Evolutionary conservation across 2,797 vertebrate species (phyloP), one percentile per base, ranked within the genome.

Genomic region (Semotilus atromaculatus): DNA sequence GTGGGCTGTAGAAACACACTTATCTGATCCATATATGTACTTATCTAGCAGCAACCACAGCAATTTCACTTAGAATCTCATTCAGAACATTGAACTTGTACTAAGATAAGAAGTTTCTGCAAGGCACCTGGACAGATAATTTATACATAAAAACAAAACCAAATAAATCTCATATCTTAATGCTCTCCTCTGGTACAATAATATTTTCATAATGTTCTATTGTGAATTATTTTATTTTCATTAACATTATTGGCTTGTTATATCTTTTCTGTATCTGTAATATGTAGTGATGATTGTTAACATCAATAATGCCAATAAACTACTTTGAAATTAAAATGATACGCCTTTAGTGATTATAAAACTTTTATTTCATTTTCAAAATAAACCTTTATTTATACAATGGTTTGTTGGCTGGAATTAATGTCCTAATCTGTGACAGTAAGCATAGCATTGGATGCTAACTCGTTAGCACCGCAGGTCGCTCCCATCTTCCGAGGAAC

Each of bases 381-480:
- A 13, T 6, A 19, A 53, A 38, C 1, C 31, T 19, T 40, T 43
- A 60, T 29, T 26, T 19, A 11, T 2, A 7, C 36, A 40, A 40
- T 7, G 53, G 16, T 40, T 26, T 58, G 16, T 62, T 26, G 16
- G 5, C 74, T 40, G 36, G n/a, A 73, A 89, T 67, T 10, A 60
- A 40, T 6, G 19, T 21, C 4, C 10, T 36, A 48, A 55, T 83
- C 19, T 45, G 16, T 66, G 43, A 68, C 64, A 74, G 80, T 31
- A 13, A 74, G 34, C 43, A 9, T 75, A 23, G 66, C 79, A 81
- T 73, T 34, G n/a, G 29, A 26, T 11, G 78, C 85, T 88, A 88
- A 71, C 83, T 38, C 62, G 55, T 85, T 88, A 88, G 87, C 70
- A 78, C 19, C 40, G 55, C 70, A 62, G 51, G 38, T 64, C 70